Conservation (phyloP, 2,888 invertebrate species). For the Choristoneura rosaceana region DNA sequence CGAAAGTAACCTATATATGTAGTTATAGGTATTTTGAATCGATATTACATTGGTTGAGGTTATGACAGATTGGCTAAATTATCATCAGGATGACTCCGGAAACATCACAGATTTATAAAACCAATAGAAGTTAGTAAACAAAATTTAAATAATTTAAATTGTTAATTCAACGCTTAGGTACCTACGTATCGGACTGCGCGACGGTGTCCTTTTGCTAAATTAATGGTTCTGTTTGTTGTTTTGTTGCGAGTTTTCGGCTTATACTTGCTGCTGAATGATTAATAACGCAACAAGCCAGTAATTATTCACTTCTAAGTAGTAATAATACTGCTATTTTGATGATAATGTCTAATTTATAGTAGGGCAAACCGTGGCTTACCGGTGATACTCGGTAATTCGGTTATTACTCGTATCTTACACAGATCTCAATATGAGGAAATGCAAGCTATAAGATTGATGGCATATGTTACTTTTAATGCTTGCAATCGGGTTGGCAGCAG, state of each 20-base stretch:
- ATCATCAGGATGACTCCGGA: too few relatives aligned
- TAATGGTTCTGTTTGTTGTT: slow-evolving; percentile 12
- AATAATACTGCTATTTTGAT: neutral
- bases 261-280: slow-evolving; percentile 6
- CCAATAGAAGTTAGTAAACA: neutral
- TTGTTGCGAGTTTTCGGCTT: neutral
- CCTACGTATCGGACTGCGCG: neutral
- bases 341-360: neutral
- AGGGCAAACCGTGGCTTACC: too few relatives aligned
- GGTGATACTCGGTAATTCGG: too few relatives aligned
- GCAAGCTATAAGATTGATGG: too few relatives aligned
- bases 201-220: slow-evolving; percentile 1
- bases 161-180: neutral
- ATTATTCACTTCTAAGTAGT: slow-evolving; percentile 3
- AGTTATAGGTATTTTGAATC: too few relatives aligned
- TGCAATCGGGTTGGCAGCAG: too few relatives aligned
- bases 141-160: neutral
- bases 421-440: too few relatives aligned
- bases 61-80: too few relatives aligned
- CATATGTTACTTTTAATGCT: too few relatives aligned
- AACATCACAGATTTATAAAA: neutral
- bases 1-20: too few relatives aligned
- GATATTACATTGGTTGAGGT: too few relatives aligned
- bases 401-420: too few relatives aligned
- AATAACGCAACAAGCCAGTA: neutral